phyloP scores from a whole-genome alignment of 2,113 vertebrate species.

The Hemibagrus wyckioides region DNA sequence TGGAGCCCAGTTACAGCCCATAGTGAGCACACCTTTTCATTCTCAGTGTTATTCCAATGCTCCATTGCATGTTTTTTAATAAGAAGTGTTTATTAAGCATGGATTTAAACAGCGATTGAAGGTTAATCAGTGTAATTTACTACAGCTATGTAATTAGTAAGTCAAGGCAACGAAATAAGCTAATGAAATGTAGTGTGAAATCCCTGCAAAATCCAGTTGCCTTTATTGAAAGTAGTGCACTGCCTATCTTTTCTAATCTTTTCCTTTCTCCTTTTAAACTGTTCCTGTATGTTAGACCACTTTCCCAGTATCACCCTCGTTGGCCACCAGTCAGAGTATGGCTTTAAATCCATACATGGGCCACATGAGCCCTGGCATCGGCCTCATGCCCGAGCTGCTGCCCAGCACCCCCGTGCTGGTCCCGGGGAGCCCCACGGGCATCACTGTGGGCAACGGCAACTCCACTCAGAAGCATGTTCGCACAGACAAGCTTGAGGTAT shows the following conservation, averaged over 20 bases:
- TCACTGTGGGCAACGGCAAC: slow-evolving; percentile 83
- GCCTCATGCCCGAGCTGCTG: slow-evolving; percentile 92
- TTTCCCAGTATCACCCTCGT: slow-evolving; percentile 85
- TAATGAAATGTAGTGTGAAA: background rate
- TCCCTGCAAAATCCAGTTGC: background rate
- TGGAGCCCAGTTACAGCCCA: slow-evolving; percentile 87
- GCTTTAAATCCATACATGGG: slow-evolving; percentile 92
- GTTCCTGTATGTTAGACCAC: slow-evolving; percentile 74
- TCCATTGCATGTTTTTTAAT: background rate
- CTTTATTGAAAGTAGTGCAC: background rate
- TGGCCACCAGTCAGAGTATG: slow-evolving; percentile 88
- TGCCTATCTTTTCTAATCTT: background rate
- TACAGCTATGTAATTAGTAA: background rate
- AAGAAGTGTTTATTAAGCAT: background rate
- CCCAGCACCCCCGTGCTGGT: slow-evolving; percentile 89
- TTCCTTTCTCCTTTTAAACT: background rate
- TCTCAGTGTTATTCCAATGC: background rate
- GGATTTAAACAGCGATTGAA: background rate
- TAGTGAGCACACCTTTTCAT: slow-evolving; percentile 78
- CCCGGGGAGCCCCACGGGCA: slow-evolving; percentile 85
- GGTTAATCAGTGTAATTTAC: background rate
- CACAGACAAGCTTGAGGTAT: slow-evolving; percentile 97
- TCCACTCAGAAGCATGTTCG: slow-evolving; percentile 86
- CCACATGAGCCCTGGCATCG: slow-evolving; percentile 89
- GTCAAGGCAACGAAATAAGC: background rate